Evolutionary conservation across 2,888 invertebrate species (phyloP).

Genomic region (Strigamia transsilvanica): DNA sequence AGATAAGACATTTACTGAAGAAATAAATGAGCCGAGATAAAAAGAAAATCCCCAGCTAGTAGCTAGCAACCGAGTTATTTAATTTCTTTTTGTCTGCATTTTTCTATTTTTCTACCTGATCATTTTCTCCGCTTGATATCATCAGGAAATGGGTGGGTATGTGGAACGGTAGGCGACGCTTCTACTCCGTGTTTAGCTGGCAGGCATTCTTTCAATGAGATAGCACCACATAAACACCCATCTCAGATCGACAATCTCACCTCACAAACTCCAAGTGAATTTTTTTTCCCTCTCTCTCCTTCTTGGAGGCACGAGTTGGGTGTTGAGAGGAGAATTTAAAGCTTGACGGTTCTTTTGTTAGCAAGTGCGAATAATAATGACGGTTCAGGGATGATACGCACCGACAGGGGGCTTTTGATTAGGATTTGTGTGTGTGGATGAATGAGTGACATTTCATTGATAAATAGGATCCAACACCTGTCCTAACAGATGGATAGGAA

Average conservation of each 20-base stretch:
- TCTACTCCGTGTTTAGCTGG: constrained; percentile 9
- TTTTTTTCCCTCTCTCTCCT: not conserved
- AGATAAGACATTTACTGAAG: not conserved
- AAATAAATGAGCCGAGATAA: not conserved
- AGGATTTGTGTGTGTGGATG: not conserved
- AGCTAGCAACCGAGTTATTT: not conserved
- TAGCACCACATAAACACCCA: constrained; percentile 15
- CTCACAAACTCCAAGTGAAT: not conserved
- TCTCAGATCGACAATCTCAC: not conserved
- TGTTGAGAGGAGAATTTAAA: not conserved
- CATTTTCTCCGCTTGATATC: not conserved
- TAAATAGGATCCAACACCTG: constrained; percentile 10
- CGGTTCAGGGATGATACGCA: no score
- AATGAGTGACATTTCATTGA: not conserved
- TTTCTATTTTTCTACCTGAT: not conserved
- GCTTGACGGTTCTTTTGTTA: not conserved
- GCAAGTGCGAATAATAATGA: not conserved
- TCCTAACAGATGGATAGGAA: constrained; percentile 9
- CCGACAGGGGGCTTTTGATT: not conserved
- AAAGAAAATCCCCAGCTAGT: not conserved
- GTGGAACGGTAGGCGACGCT: not conserved
- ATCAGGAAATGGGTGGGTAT: not conserved
- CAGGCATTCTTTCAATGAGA: constrained; percentile 10
- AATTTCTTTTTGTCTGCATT: not conserved
- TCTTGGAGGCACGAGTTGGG: not conserved